Evolutionary conservation across 2,797 vertebrate genomes (phyloP).

Genomic region (Triplophysa bombifrons): DNA sequence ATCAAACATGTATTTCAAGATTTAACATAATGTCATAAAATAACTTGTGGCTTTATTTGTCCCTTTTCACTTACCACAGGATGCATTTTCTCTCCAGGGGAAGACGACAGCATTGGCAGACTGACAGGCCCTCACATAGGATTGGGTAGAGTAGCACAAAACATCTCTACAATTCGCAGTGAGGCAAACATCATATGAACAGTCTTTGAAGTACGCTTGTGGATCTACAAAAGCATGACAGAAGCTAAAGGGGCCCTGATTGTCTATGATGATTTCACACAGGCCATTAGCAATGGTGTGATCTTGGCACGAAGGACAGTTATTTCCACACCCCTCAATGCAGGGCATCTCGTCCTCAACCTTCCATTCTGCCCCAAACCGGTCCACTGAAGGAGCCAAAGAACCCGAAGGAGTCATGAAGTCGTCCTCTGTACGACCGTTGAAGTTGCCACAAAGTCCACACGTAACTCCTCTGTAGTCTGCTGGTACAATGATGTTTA

Average conservation of each 20-base stretch:
- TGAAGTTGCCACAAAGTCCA: conserved; percentile 83
- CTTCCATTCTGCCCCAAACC: conserved; percentile 72
- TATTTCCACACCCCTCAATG: conserved; percentile 58
- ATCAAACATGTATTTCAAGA: background rate
- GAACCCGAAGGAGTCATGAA: conserved; percentile 65
- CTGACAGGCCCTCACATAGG: conserved; percentile 80
- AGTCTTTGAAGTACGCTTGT: conserved; percentile 68
- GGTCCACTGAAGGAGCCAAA: background rate
- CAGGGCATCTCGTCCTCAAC: conserved; percentile 60
- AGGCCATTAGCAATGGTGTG: background rate
- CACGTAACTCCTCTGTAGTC: conserved; percentile 71
- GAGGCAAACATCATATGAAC: conserved; percentile 78
- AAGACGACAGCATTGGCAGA: conserved; percentile 64
- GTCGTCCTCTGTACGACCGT: conserved; percentile 74
- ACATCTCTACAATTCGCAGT: conserved; percentile 48
- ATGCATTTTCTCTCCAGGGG: conserved; percentile 74
- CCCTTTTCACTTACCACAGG: conserved; percentile 76
- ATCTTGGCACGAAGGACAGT: conserved; percentile 62
- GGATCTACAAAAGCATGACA: conserved; percentile 74
- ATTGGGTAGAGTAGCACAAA: conserved; percentile 68
- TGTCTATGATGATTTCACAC: conserved; percentile 72
- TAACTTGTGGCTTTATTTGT: background rate
- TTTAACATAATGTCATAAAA: background rate
- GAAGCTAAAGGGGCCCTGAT: conserved; percentile 68
- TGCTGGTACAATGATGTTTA: conserved; percentile 70